Evolutionary conservation across 53 echinoderm and acorn worm species (phyloP), one percentile per base, ranked within the genome.

Genomic region (Holothuria leucospilota): DNA sequence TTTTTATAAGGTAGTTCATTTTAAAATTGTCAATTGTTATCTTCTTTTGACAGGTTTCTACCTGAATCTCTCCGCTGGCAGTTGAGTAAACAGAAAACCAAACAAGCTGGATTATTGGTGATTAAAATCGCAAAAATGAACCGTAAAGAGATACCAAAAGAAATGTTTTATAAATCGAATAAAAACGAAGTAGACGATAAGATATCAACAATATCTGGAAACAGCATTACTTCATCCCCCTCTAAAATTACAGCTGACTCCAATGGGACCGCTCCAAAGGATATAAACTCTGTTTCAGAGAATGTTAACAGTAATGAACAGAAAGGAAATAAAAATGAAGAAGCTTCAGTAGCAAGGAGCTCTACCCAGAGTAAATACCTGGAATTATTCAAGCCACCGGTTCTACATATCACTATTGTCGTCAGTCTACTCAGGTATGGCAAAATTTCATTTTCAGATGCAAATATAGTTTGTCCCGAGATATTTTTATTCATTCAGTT

Each of bases 361-460:
- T 27, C 75, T 51, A 52, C 49, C 8, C 49, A 75, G 53, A 75
- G 52, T 26, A 75, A 52, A 12, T 75, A 52, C 26, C 1, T 75
- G 15, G 51, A 75, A 8, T 51, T 75, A 39, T 75, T 75, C 26
- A 75, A 75, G 21, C 75, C 75, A 75, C 75, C 75, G 26, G 75
- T 75, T 2, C 52, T 75, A 52, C 49, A 25, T 21, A 52, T 75
- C 24, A 75, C 75, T 2, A 10, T 75, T 51, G 75, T 75, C 23
- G 27, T 75, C n/a, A 75, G 75, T 20, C 26, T 75, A 12, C 27
- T 75, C 13, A 16, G 75, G 75, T 75, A 42, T 26, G 75, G 16
- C 3, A 56, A 56, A 18, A 16, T 56, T n/a, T 56, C 56, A 56
- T 56, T 56, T 28, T 28, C 26, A 68, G 15, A 28, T 28, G 18